Evolutionary conservation across 2,113 vertebrate genomes (phyloP).

Genomic region (Neomonachus schauinslandi): DNA sequence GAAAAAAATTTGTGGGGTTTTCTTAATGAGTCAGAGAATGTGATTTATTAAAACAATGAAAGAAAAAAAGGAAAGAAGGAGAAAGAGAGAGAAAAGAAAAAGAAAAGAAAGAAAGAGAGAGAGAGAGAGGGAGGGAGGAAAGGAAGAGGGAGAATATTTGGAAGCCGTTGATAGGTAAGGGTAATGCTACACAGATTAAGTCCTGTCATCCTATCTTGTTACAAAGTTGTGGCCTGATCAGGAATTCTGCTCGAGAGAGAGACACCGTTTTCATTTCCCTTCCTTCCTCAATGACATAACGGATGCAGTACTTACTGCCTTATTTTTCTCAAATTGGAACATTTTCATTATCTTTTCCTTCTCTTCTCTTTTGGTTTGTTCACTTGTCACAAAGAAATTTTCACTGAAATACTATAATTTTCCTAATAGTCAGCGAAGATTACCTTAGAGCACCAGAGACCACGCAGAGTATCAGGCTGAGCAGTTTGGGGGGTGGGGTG

Average conservation of each 20-base stretch:
- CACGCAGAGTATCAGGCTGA: accelerated
- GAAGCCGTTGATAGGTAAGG: neutral
- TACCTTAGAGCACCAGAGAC: neutral
- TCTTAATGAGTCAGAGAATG: neutral
- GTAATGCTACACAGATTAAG: neutral
- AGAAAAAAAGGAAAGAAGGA: neutral
- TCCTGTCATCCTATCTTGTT: neutral
- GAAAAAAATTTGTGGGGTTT: neutral
- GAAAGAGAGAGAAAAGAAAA: neutral
- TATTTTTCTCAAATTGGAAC: neutral
- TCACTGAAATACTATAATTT: neutral
- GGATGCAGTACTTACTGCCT: too few relatives aligned
- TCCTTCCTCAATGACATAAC: neutral
- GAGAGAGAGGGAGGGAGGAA: too few relatives aligned
- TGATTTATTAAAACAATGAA: neutral
- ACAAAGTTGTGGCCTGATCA: neutral
- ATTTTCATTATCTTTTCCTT: neutral
- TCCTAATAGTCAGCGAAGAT: neutral
- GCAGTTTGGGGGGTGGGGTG: accelerated
- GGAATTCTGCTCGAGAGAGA: neutral
- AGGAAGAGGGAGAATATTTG: neutral
- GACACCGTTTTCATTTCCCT: neutral
- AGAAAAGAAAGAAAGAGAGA: neutral
- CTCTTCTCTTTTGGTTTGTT: neutral
- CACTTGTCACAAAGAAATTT: neutral